Evolutionary conservation across 2,888 invertebrate species (phyloP).

Genomic region (Synergus itoensis): DNA sequence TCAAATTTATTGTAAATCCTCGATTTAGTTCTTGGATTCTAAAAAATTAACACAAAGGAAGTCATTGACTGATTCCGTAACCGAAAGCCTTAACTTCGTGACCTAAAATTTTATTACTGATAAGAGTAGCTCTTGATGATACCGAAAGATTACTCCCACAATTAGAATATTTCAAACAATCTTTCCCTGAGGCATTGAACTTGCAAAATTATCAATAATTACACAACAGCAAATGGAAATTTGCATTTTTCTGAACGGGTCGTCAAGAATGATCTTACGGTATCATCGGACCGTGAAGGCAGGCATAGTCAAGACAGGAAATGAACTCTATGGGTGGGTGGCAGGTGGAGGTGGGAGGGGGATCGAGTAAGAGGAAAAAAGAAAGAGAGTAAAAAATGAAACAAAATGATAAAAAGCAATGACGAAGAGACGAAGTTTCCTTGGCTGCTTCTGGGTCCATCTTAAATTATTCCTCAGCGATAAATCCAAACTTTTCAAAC

Average conservation of each 20-base stretch:
- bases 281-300: slow-evolving; percentile 17
- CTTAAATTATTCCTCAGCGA: slow-evolving; percentile 55
- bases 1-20: background rate
- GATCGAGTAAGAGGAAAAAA: background rate
- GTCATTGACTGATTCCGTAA: too few relatives aligned
- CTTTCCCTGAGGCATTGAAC: background rate
- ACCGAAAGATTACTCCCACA: too few relatives aligned
- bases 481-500: slow-evolving; percentile 2
- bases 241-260: slow-evolving; percentile 2
- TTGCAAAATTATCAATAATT: slow-evolving; percentile 13
- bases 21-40: background rate
- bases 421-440: slow-evolving; percentile 10
- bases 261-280: slow-evolving; percentile 8
- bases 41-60: too few relatives aligned
- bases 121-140: too few relatives aligned
- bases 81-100: too few relatives aligned
- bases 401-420: background rate
- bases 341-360: background rate
- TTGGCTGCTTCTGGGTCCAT: background rate
- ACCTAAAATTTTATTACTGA: too few relatives aligned
- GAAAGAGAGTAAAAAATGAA: background rate
- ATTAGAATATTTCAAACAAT: background rate
- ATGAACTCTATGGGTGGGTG: background rate
- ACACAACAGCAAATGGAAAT: background rate
- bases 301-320: slow-evolving; percentile 9